phyloP scores from a whole-genome alignment of 2,888 invertebrate species.

The Brassicogethes aeneus region DNA sequence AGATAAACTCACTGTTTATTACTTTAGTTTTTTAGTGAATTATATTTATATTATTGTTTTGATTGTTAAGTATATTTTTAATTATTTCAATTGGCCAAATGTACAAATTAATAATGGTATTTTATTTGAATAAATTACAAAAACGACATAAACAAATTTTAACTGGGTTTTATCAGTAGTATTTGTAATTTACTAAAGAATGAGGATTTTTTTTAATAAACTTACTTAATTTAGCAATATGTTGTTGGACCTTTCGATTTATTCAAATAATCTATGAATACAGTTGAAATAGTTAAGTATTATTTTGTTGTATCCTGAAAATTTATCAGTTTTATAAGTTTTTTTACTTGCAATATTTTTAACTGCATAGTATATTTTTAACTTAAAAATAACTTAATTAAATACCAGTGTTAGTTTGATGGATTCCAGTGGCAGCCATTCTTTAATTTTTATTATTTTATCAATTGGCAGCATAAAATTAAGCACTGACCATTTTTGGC shows the following conservation, averaged over 20 bases:
- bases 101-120: slow-evolving; percentile 13
- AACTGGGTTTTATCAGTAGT: neutral
- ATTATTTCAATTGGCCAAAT: slow-evolving; percentile 19
- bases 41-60: slow-evolving; percentile 38
- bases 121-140: slow-evolving; percentile 8
- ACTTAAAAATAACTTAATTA: slow-evolving; percentile 8
- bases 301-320: slow-evolving; percentile 22
- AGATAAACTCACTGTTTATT: slow-evolving; percentile 31
- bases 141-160: neutral
- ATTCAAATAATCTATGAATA: slow-evolving; percentile 1
- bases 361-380: slow-evolving; percentile 28
- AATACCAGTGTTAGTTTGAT: slow-evolving; percentile 16
- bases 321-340: slow-evolving; percentile 18
- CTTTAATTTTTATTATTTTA: slow-evolving; percentile 16
- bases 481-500: slow-evolving; percentile 21
- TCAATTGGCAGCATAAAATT: slow-evolving; percentile 22
- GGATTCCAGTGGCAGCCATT: slow-evolving; percentile 31
- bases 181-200: neutral
- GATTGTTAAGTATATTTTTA: slow-evolving; percentile 24
- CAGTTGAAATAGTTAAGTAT: slow-evolving; percentile 19
- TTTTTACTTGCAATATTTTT: slow-evolving; percentile 27
- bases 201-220: too few species aligned
- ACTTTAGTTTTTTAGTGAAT: slow-evolving; percentile 35
- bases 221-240: neutral
- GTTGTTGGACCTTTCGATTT: neutral